A percentile compares a stretch with the other conserved stretches of the same genome.
Conservation (phyloP, 2,797 vertebrate genomes). For the Myotis vivesi region DNA sequence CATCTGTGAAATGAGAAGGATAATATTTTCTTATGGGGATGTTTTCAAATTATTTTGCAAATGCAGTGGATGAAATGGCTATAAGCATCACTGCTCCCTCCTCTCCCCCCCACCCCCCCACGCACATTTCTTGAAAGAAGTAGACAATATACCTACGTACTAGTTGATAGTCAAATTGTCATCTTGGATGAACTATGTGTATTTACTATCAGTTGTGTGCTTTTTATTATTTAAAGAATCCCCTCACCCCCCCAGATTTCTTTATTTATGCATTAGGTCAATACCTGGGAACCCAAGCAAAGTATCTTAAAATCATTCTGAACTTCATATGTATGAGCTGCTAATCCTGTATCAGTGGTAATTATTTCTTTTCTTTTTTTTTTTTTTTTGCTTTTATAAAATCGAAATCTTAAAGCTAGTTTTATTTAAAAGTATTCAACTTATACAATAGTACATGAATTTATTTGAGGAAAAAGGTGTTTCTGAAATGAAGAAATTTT, state of each 20-base stretch:
- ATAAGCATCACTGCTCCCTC: conserved; percentile 45
- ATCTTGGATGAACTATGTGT: background rate
- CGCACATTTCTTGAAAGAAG: conserved; percentile 44
- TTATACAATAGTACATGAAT: too few relatives aligned
- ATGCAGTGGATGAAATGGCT: conserved; percentile 56
- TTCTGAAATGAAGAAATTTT: too few relatives aligned
- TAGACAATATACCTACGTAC: conserved; percentile 47
- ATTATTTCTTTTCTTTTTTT: conserved; percentile 36
- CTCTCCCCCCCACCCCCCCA: accelerated
- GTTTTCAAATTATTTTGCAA: conserved; percentile 71
- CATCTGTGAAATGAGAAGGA: conserved; percentile 76
- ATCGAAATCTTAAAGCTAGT: too few relatives aligned
- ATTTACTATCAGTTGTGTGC: conserved; percentile 40
- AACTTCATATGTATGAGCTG: conserved; percentile 41
- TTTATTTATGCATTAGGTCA: background rate
- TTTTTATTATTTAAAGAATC: background rate
- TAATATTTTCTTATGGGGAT: conserved; percentile 69
- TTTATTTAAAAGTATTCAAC: too few relatives aligned
- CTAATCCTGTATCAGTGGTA: conserved; percentile 16
- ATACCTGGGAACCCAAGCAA: background rate
- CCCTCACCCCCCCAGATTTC: background rate
- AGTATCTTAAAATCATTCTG: background rate
- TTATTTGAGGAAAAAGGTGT: too few relatives aligned
- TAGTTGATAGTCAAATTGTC: conserved; percentile 42
- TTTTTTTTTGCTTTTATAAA: too few relatives aligned